Evolutionary conservation across 2,113 vertebrate genomes (phyloP).

Genomic region (Peromyscus leucopus): DNA sequence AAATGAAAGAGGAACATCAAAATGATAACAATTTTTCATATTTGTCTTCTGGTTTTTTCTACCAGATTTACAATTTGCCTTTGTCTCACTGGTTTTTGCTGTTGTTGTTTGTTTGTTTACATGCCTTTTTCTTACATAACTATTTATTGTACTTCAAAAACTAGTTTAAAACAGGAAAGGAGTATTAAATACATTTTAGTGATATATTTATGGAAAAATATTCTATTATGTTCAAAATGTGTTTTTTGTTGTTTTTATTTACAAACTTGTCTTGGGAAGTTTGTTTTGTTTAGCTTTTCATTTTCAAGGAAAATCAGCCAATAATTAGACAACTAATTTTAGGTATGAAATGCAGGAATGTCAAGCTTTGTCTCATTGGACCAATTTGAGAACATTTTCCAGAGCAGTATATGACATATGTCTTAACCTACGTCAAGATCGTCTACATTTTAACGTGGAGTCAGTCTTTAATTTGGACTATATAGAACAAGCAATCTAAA

Average conservation of each 20-base stretch:
- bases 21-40: neutral
- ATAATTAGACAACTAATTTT: neutral
- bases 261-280: neutral
- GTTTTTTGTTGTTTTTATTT: neutral
- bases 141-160: slow-evolving; percentile 4
- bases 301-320: slow-evolving; percentile 15
- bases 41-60: neutral
- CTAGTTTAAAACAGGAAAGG: neutral
- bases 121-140: neutral
- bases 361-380: neutral
- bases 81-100: neutral
- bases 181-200: slow-evolving; percentile 4
- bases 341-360: neutral
- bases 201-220: neutral
- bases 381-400: neutral
- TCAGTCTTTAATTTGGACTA: neutral
- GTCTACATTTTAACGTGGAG: neutral
- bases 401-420: too few species aligned
- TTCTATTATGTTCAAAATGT: neutral
- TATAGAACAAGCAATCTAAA: neutral
- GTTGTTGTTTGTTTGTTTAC: neutral
- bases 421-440: neutral
- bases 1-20: neutral
- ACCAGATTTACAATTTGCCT: neutral
- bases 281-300: neutral